These are phyloP conservation scores for Caenorhabditis sp. DNA, from an alignment of 2,888 invertebrate species.

Conservation along the genomic window DNA sequence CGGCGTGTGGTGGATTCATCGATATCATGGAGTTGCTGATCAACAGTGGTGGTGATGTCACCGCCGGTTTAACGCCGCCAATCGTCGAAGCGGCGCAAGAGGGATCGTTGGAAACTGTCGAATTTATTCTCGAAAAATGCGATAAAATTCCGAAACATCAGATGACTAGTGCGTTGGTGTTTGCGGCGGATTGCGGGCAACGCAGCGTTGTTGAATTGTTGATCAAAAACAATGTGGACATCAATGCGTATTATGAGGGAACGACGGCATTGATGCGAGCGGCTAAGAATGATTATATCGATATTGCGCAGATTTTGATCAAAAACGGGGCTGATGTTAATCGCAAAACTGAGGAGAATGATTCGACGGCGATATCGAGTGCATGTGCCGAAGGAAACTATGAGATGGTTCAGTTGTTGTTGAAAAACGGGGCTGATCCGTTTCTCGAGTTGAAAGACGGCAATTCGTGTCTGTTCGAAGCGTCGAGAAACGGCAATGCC, in stretches of 20 bases:
- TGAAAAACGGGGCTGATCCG: conserved; percentile 91
- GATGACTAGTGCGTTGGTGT: conserved; percentile 17
- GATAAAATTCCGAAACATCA: conserved; percentile 21
- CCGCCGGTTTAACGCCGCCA: conserved; percentile 92
- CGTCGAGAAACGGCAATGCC: conserved; percentile 95
- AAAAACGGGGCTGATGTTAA: conserved; percentile 85
- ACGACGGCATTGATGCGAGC: conserved; percentile 98
- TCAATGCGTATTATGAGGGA: conserved; percentile 96
- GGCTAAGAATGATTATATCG: conserved; percentile 91
- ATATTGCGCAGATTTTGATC: conserved; percentile 93
- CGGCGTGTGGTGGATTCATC: conserved; percentile 86
- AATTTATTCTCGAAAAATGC: conserved; percentile 70
- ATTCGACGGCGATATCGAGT: conserved; percentile 93
- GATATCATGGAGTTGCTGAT: conserved; percentile 94
- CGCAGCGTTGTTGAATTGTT: conserved; percentile 93
- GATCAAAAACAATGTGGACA: conserved; percentile 81
- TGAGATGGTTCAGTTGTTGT: conserved; percentile 87
- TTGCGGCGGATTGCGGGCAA: conserved; percentile 18
- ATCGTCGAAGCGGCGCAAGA: conserved; percentile 98
- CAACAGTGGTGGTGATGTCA: conserved; percentile 91
- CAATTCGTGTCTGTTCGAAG: conserved; percentile 97
- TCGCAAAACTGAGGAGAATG: conserved; percentile 74
- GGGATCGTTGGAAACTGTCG: conserved; percentile 89
- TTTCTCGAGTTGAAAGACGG: conserved; percentile 94
- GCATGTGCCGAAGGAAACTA: conserved; percentile 93